These are phyloP conservation scores for Hecatera dysodea DNA, from an alignment of 2,888 invertebrate species.

Conservation along the genomic window DNA sequence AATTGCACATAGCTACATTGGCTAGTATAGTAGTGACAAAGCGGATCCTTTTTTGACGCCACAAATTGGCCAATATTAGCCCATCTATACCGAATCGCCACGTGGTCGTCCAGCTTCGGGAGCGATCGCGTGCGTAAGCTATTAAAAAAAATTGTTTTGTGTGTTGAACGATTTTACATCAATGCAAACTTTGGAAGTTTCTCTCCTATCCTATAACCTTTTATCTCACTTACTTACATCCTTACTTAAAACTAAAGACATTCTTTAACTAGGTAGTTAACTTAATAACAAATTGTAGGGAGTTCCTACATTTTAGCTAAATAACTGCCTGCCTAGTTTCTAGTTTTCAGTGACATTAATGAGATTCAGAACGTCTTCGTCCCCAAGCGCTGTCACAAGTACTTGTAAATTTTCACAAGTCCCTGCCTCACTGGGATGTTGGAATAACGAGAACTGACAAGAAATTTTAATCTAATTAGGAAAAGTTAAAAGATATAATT, in stretches of 20 bases:
- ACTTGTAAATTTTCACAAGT: constrained; percentile 44
- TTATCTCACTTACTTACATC: too few relatives aligned
- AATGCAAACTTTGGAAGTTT: too few relatives aligned
- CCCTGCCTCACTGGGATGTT: constrained; percentile 15
- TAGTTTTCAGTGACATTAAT: constrained; percentile 32
- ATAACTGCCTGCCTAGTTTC: constrained; percentile 5
- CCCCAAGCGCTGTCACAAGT: constrained; percentile 32
- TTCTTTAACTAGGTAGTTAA: neutral
- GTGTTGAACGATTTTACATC: too few relatives aligned
- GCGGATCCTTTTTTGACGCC: too few relatives aligned
- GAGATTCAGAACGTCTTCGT: constrained; percentile 31
- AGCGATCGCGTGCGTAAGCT: too few relatives aligned
- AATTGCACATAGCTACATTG: too few relatives aligned
- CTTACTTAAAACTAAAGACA: neutral
- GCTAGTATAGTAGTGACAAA: too few relatives aligned
- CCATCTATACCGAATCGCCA: too few relatives aligned
- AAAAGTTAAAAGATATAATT: constrained; percentile 23
- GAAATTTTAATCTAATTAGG: constrained; percentile 36
- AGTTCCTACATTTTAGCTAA: neutral
- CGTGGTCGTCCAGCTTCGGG: too few relatives aligned
- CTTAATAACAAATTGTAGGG: neutral
- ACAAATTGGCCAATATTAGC: too few relatives aligned
- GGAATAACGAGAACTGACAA: constrained; percentile 25
- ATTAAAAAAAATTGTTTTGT: too few relatives aligned
- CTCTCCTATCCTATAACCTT: too few relatives aligned